Evolutionary conservation across 2,888 invertebrate genomes (phyloP).

Genomic region (Amphipoea oculea): DNA sequence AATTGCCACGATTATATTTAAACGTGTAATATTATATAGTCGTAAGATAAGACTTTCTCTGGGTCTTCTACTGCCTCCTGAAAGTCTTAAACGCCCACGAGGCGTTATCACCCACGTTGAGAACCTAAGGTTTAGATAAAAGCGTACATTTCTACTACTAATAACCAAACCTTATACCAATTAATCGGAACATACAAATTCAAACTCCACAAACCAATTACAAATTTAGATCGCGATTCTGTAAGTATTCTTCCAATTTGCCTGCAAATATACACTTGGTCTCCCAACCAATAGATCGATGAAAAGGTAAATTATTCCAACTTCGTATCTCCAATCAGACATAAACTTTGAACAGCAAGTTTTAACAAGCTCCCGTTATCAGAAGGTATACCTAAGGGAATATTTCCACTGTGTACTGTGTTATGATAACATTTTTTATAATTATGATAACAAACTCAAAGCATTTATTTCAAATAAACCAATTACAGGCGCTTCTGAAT

Average conservation of each 20-base stretch:
- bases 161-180: slow-evolving; percentile 13
- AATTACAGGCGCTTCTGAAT: too few species aligned
- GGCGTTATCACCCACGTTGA: too few species aligned
- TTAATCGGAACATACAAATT: slow-evolving; percentile 11
- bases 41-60: too few species aligned
- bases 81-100: too few species aligned
- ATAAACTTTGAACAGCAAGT: slow-evolving; percentile 56
- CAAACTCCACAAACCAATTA: slow-evolving; percentile 33
- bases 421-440: not conserved
- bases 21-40: too few species aligned
- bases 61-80: too few species aligned
- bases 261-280: slow-evolving; percentile 40
- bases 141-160: not conserved
- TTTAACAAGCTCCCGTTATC: slow-evolving; percentile 58
- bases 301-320: slow-evolving; percentile 60
- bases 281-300: slow-evolving; percentile 42
- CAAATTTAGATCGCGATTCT: slow-evolving; percentile 31
- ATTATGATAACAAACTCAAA: too few species aligned
- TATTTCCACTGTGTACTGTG: not conserved
- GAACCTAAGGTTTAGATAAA: not conserved
- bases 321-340: slow-evolving; percentile 55
- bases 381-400: not conserved
- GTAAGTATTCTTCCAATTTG: slow-evolving; percentile 50
- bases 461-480: too few species aligned
- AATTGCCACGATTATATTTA: too few species aligned